These are phyloP conservation scores for Pelodiscus sinensis DNA, from an alignment of 2,113 vertebrate species.

Conservation along the genomic window DNA sequence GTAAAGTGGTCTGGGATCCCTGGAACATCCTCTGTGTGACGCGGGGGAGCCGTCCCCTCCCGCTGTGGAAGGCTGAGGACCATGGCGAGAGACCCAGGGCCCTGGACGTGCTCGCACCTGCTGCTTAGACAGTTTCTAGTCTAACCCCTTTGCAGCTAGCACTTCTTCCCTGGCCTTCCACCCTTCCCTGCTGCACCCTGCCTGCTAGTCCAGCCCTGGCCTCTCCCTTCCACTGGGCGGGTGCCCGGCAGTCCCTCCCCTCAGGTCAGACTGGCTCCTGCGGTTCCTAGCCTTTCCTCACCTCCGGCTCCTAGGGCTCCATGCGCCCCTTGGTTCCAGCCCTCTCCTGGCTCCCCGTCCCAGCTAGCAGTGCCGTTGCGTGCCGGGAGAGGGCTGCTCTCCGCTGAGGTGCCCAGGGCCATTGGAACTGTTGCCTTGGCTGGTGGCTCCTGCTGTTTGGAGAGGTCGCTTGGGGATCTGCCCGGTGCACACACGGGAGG, in stretches of 20 bases:
- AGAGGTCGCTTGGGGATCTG: not conserved
- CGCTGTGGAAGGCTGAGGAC: not conserved
- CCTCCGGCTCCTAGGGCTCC: not conserved
- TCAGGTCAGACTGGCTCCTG: not conserved
- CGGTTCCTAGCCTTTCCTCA: not conserved
- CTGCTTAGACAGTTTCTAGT: not conserved
- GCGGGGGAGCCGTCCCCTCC: not conserved
- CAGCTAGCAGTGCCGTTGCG: not conserved
- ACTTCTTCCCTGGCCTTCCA: not conserved
- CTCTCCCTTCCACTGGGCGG: not conserved
- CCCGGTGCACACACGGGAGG: not conserved
- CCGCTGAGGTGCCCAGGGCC: too few relatives aligned
- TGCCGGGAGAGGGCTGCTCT: not conserved
- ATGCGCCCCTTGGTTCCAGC: conserved; percentile 28
- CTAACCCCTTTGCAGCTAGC: not conserved
- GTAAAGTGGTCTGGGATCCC: not conserved
- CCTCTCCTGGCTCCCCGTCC: conserved; percentile 68
- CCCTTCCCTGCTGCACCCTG: not conserved
- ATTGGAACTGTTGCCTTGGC: not conserved
- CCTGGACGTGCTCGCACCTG: not conserved
- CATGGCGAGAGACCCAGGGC: not conserved
- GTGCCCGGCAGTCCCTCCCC: not conserved
- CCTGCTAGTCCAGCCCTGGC: not conserved
- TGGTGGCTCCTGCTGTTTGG: not conserved
- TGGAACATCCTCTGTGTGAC: not conserved